A percentile compares a stretch with the other conserved stretches of the same genome.
Conservation (phyloP, 2,888 invertebrate genomes). For the Clanis bilineata region DNA sequence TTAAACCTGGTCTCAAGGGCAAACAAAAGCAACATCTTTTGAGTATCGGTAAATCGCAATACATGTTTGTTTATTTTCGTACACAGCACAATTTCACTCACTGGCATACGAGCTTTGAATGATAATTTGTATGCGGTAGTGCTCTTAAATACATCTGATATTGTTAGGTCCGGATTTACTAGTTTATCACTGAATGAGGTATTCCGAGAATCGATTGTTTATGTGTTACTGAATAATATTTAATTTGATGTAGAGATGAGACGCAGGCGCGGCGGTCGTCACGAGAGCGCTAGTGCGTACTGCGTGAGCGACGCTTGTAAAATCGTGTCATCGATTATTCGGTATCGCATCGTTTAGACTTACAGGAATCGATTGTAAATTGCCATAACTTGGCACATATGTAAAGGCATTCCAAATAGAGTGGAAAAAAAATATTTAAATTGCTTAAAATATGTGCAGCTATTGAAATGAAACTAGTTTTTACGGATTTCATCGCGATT, state of each 20-base stretch:
- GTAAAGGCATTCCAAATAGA: no score
- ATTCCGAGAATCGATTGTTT: background rate
- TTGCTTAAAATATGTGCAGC: no score
- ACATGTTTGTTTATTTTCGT: conserved; percentile 13
- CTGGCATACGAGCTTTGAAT: background rate
- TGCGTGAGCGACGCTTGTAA: background rate
- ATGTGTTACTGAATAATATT: background rate
- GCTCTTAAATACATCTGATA: background rate
- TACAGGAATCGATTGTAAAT: background rate
- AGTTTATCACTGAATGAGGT: background rate
- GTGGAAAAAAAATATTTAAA: no score
- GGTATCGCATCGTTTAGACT: background rate
- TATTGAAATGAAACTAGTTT: no score
- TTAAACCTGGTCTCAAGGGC: conserved; percentile 3
- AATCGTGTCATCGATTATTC: background rate
- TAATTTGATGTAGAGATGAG: background rate
- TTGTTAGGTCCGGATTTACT: background rate
- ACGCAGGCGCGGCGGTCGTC: background rate
- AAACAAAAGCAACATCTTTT: conserved; percentile 17
- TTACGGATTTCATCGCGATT: no score
- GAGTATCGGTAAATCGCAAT: conserved; percentile 14
- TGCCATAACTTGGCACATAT: background rate
- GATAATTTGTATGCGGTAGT: no score
- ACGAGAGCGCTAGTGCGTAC: background rate
- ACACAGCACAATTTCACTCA: background rate